Percentiles rank a stretch among this genome's conserved stretches.
These are phyloP conservation scores for Zosterops hypoxanthus DNA, from an alignment of 2,113 vertebrate species.

Conservation along the genomic window DNA sequence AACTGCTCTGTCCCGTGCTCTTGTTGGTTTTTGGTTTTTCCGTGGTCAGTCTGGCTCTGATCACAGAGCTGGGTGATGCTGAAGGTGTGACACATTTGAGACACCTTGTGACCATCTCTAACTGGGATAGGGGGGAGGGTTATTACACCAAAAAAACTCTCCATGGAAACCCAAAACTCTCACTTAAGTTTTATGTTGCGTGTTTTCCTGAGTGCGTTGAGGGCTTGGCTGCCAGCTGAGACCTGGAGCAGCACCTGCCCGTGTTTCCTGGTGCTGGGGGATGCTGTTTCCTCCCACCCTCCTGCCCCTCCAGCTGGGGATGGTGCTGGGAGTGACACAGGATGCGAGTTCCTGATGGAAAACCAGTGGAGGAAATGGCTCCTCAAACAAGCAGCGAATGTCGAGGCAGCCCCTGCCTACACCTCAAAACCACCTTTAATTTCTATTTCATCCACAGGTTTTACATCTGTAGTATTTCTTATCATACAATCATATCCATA, in stretches of 20 bases:
- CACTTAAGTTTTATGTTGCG: rapidly evolving
- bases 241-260: neutral
- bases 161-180: neutral
- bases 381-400: neutral
- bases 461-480: too few species aligned
- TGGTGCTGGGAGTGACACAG: neutral
- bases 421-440: too few species aligned
- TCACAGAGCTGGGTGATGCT: rapidly evolving
- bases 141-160: rapidly evolving
- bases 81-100: rapidly evolving
- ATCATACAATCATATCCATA: too few species aligned
- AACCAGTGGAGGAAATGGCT: neutral
- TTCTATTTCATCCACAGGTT: too few species aligned
- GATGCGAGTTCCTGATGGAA: neutral
- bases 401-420: neutral
- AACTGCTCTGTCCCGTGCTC: neutral
- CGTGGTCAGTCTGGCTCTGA: neutral
- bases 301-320: rapidly evolving
- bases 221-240: neutral
- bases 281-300: neutral
- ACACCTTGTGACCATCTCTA: neutral
- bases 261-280: neutral
- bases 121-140: rapidly evolving
- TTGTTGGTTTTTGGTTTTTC: neutral
- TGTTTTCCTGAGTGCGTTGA: neutral